Conservation (phyloP, 2,113 vertebrate genomes). For the Alethe diademata region DNA sequence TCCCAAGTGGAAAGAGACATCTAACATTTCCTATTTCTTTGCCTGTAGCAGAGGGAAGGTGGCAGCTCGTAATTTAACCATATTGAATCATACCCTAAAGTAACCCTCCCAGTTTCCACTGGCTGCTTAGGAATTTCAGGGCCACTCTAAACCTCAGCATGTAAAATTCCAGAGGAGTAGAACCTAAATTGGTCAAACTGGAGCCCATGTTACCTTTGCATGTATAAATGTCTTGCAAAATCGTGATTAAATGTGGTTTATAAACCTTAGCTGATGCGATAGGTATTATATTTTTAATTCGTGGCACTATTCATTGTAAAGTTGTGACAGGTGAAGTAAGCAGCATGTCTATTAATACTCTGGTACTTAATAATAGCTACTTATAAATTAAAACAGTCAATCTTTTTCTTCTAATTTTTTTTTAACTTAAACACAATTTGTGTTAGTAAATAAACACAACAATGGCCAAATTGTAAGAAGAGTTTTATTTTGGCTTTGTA, state of each 20-base stretch:
- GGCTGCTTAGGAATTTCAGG: neutral
- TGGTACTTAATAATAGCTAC: neutral
- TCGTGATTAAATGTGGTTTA: neutral
- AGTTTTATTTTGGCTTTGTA: neutral
- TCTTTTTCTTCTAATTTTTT: neutral
- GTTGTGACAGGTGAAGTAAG: neutral
- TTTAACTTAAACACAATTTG: neutral
- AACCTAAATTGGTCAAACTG: neutral
- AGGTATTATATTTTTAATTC: neutral
- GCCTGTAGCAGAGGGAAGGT: neutral
- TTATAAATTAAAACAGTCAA: neutral
- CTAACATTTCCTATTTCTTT: neutral
- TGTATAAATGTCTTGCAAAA: neutral
- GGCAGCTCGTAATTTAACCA: neutral
- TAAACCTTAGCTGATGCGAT: neutral
- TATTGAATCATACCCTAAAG: neutral
- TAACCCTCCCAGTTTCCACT: neutral
- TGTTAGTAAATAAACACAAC: neutral
- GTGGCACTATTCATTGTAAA: neutral
- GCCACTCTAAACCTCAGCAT: neutral
- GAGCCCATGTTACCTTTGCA: neutral
- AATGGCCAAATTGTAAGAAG: neutral
- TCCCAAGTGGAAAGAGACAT: neutral
- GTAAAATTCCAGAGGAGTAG: neutral
- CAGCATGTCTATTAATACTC: neutral